Evolutionary conservation across 2,888 invertebrate species (phyloP).

Genomic region (Eremobia ochroleuca): DNA sequence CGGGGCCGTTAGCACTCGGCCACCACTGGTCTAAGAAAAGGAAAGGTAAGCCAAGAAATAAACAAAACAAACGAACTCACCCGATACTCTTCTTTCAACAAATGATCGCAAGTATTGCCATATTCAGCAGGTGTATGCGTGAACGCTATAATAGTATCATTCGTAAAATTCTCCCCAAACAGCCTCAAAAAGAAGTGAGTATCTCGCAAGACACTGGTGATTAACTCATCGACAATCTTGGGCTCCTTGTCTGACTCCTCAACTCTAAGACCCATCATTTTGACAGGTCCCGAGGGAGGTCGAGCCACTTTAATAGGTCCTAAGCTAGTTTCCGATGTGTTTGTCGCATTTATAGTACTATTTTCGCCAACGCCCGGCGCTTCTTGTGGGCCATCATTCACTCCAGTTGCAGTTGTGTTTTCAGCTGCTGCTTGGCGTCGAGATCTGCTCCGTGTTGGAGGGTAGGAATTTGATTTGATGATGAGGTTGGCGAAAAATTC

Average conservation of each 20-base stretch:
- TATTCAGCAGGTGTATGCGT: conserved; percentile 77
- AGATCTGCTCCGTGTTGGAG: neutral
- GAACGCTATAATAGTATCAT: conserved; percentile 81
- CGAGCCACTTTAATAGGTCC: conserved; percentile 45
- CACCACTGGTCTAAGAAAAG: neutral
- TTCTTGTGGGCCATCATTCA: neutral
- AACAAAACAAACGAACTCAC: conserved; percentile 66
- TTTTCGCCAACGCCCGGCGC: neutral
- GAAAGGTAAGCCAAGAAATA: neutral
- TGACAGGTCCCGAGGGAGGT: conserved; percentile 52
- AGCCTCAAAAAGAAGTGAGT: conserved; percentile 79
- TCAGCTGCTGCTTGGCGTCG: conserved; percentile 40
- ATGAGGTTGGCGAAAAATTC: conserved; percentile 31
- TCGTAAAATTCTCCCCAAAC: conserved; percentile 82
- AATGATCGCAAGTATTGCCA: conserved; percentile 74
- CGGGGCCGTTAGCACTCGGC: too few relatives aligned
- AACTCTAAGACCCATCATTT: conserved; percentile 81
- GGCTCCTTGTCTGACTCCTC: conserved; percentile 85
- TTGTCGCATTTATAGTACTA: conserved; percentile 1
- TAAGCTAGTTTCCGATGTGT: conserved; percentile 50
- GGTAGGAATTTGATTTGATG: conserved; percentile 37
- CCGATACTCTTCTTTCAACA: conserved; percentile 78
- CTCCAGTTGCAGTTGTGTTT: neutral
- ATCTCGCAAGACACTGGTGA: conserved; percentile 83
- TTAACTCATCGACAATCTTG: conserved; percentile 82